Percentiles rank a stretch among this genome's conserved stretches.
phyloP scores from a whole-genome alignment of 2,888 invertebrate species.

The Apomyelois bistriatella region DNA sequence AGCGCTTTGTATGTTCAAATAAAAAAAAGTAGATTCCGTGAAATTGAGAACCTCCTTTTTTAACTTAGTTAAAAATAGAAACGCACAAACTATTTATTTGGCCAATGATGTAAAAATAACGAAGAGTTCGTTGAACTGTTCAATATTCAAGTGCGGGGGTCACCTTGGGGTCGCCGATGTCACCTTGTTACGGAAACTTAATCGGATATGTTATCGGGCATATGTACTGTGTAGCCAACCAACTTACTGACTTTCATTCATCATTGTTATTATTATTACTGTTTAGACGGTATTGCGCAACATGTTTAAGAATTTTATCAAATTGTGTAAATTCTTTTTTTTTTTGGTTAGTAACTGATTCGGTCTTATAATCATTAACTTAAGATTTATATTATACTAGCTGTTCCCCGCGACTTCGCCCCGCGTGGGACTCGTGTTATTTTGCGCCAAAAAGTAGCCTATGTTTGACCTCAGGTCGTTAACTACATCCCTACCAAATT shows the following conservation, averaged over 20 bases:
- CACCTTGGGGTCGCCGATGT: constrained; percentile 71
- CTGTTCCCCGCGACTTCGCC: too few species aligned
- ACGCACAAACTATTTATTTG: too few species aligned
- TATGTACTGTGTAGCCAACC: constrained; percentile 41
- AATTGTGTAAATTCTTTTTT: neutral
- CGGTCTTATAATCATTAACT: too few species aligned
- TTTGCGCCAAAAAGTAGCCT: too few species aligned
- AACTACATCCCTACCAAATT: too few species aligned
- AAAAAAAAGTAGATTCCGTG: too few species aligned
- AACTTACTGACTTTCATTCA: constrained; percentile 52
- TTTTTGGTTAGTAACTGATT: neutral
- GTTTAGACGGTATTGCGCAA: neutral
- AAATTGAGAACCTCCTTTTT: too few species aligned
- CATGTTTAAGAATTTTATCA: neutral
- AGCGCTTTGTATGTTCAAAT: too few species aligned
- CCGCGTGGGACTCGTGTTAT: too few species aligned
- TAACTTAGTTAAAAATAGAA: too few species aligned
- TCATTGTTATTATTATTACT: constrained; percentile 43
- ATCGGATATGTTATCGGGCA: constrained; percentile 65
- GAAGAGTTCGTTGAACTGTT: constrained; percentile 60
- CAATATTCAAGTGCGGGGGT: constrained; percentile 51
- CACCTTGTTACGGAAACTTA: constrained; percentile 73
- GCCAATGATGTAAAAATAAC: constrained; percentile 26
- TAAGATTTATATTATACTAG: too few species aligned
- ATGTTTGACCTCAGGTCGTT: too few species aligned